These are phyloP conservation scores for Meganola albula DNA, from an alignment of 2,888 invertebrate species.

Conservation along the genomic window DNA sequence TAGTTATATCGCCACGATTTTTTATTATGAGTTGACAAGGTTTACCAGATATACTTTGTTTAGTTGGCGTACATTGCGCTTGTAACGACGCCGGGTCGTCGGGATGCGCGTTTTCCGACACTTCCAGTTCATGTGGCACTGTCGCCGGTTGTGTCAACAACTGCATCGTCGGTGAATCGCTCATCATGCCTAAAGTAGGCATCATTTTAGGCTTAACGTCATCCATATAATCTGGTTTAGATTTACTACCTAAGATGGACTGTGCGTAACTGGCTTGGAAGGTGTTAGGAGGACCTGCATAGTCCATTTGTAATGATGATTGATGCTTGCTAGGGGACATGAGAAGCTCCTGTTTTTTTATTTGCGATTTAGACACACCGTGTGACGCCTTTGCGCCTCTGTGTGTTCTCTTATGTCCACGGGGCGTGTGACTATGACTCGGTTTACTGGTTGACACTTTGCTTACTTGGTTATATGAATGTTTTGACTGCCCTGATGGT, in stretches of 20 bases:
- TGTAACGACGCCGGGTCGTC: conserved; percentile 51
- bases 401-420: conserved; percentile 51
- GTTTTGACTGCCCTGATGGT: conserved; percentile 67
- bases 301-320: conserved; percentile 49
- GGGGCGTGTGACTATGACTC: conserved; percentile 48
- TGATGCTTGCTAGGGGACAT: conserved; percentile 52
- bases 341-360: conserved; percentile 48
- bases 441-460: conserved; percentile 74
- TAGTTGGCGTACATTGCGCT: conserved; percentile 45
- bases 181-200: conserved; percentile 49
- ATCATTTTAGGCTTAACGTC: conserved; percentile 53
- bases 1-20: conserved; percentile 46
- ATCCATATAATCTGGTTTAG: conserved; percentile 55
- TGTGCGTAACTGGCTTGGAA: conserved; percentile 73
- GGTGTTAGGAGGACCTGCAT: conserved; percentile 57
- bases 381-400: conserved; percentile 36
- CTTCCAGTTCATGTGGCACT: conserved; percentile 52
- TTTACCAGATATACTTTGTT: conserved; percentile 50
- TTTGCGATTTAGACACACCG: conserved; percentile 40
- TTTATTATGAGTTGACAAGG: conserved; percentile 65
- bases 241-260: conserved; percentile 54
- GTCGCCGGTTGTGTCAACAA: conserved; percentile 58
- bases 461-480: conserved; percentile 74
- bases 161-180: conserved; percentile 63
- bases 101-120: conserved; percentile 46